Conservation (phyloP, 2,888 invertebrate genomes). For the Macrophya annulata region DNA sequence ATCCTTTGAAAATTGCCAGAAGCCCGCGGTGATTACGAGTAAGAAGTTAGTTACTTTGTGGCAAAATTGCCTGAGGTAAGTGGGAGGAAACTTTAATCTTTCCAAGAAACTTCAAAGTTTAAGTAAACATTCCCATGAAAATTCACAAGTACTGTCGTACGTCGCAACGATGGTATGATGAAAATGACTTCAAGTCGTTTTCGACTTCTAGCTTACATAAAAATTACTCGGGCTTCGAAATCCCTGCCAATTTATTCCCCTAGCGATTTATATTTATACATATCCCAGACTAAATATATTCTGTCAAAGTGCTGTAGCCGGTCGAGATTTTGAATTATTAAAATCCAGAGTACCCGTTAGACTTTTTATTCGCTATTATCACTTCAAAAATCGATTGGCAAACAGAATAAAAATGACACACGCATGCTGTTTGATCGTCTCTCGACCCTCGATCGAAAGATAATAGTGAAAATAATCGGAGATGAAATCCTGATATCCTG, state of each 20-base stretch:
- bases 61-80: conserved; percentile 9
- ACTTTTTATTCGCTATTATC: not conserved
- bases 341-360: not conserved
- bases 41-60: conserved; percentile 11
- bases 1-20: conserved; percentile 22
- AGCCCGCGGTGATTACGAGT: conserved; percentile 12
- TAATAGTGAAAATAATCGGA: not conserved
- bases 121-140: conserved; percentile 81
- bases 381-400: not conserved
- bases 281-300: not conserved
- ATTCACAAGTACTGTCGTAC: conserved; percentile 5
- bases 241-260: not conserved
- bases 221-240: conserved; percentile 21
- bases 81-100: conserved; percentile 25
- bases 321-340: not conserved
- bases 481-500: not conserved
- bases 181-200: not conserved
- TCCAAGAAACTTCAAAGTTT: conserved; percentile 23
- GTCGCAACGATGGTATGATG: not conserved
- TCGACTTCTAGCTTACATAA: not conserved
- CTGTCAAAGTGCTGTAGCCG: not conserved
- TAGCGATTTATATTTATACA: not conserved
- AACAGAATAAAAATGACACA: not conserved
- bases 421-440: not conserved
- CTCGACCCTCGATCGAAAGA: not conserved